A percentile compares a stretch with the other conserved stretches of the same genome.
phyloP scores from a whole-genome alignment of 2,888 invertebrate species.

The Drosophila nr. perissopoda region DNA sequence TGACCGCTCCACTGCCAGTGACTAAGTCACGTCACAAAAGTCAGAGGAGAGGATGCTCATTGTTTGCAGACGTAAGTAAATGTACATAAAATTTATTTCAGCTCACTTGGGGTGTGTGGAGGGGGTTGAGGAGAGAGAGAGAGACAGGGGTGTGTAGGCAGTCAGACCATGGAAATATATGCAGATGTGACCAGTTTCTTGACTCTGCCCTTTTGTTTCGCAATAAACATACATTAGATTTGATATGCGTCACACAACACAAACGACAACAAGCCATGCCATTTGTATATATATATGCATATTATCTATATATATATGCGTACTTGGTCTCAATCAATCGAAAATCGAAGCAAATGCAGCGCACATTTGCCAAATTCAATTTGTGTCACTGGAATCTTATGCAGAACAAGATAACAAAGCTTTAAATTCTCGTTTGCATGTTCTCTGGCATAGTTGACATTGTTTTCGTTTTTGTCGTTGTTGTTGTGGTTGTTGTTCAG shows the following conservation, averaged over 20 bases:
- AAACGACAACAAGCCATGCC: conserved; percentile 38
- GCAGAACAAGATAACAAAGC: conserved; percentile 16
- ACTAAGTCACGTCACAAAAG: conserved; percentile 72
- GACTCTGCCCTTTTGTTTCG: conserved; percentile 67
- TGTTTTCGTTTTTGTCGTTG: not conserved
- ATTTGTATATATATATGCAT: conserved; percentile 2
- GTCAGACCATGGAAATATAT: conserved; percentile 63
- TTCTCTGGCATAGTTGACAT: conserved; percentile 21
- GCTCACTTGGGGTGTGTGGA: conserved; percentile 44
- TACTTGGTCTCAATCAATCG: conserved; percentile 58
- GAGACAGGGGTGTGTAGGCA: not conserved
- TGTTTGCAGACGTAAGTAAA: conserved; percentile 79
- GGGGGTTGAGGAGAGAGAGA: not conserved
- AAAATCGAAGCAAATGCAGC: conserved; percentile 62
- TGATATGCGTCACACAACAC: conserved; percentile 55
- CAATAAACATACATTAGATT: conserved; percentile 70
- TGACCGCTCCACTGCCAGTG: conserved; percentile 35
- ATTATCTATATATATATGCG: not conserved
- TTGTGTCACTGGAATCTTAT: conserved; percentile 33
- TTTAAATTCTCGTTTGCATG: conserved; percentile 34
- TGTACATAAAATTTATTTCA: conserved; percentile 77
- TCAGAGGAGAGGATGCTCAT: conserved; percentile 57
- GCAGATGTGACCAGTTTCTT: conserved; percentile 73
- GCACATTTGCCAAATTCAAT: conserved; percentile 64
- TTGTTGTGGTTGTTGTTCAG: not conserved